Evolutionary conservation across 1,140 invertebrate species (phyloP).

Genomic region (Drosophila seguyi): DNA sequence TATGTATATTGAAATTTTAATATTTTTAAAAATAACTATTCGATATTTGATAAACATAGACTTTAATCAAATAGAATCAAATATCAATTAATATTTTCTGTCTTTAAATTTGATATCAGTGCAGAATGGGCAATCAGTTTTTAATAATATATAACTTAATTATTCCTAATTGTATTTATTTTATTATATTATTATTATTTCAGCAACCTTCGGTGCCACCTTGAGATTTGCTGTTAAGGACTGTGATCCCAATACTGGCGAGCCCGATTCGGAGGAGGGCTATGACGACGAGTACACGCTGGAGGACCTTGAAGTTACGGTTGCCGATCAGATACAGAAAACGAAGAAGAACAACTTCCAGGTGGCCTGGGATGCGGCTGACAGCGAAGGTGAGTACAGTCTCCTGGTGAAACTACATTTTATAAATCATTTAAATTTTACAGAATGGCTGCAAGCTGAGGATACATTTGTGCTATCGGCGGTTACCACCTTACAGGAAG

Average conservation of each 20-base stretch:
- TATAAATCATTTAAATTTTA: neutral
- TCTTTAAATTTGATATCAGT: too few species aligned
- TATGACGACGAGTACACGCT: constrained; percentile 90
- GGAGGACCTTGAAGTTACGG: constrained; percentile 96
- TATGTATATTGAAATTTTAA: too few species aligned
- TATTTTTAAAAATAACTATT: too few species aligned
- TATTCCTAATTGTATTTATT: too few species aligned
- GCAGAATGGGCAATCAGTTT: too few species aligned
- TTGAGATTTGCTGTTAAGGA: constrained; percentile 97
- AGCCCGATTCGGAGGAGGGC: constrained; percentile 96
- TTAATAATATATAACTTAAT: too few species aligned
- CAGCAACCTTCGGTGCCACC: constrained; percentile 94
- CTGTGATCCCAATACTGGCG: constrained; percentile 97
- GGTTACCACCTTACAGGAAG: constrained; percentile 93
- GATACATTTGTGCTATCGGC: constrained; percentile 95
- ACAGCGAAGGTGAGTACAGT: constrained; percentile 74
- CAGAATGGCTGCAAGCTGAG: constrained; percentile 91
- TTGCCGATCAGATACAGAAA: constrained; percentile 96
- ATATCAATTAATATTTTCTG: neutral
- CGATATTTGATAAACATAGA: too few species aligned
- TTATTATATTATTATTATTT: too few species aligned
- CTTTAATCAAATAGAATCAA: too few species aligned
- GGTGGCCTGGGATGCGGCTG: constrained; percentile 89
- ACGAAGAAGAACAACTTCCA: constrained; percentile 92
- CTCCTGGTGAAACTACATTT: neutral